Percentiles rank a stretch among this genome's conserved stretches.
Conservation (phyloP, 1,140 invertebrate species). For the Trialeurodes vaporariorum region DNA sequence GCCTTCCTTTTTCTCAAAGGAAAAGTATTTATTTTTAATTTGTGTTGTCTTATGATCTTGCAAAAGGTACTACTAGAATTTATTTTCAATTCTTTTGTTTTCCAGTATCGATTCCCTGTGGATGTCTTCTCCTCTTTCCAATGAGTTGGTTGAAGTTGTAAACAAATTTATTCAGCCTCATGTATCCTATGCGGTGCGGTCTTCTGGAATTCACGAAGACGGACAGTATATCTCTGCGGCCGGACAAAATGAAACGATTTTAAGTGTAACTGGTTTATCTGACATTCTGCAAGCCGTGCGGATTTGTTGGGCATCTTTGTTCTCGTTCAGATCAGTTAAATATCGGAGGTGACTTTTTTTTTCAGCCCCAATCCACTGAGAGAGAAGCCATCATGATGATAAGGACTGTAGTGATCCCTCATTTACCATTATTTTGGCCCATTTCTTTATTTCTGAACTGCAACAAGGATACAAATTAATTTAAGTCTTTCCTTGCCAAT, state of each 20-base stretch:
- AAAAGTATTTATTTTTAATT: too few relatives aligned
- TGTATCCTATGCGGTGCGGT: slow-evolving; percentile 38
- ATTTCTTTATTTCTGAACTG: too few relatives aligned
- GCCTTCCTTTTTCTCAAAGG: too few relatives aligned
- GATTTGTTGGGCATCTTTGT: slow-evolving; percentile 70
- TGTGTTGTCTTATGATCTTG: too few relatives aligned
- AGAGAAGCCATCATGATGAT: too few relatives aligned
- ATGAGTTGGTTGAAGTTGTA: slow-evolving; percentile 8
- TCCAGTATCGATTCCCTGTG: slow-evolving; percentile 3
- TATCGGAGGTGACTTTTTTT: slow-evolving; percentile 53
- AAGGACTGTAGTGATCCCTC: too few relatives aligned
- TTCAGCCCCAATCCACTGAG: too few relatives aligned
- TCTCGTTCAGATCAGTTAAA: slow-evolving; percentile 55
- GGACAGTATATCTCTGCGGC: slow-evolving; percentile 62
- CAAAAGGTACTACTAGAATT: too few relatives aligned
- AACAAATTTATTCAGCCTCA: background rate
- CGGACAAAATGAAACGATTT: slow-evolving; percentile 69
- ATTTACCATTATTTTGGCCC: too few relatives aligned
- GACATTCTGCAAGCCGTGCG: slow-evolving; percentile 46
- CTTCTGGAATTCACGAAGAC: slow-evolving; percentile 64
- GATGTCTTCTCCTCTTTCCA: slow-evolving; percentile 1
- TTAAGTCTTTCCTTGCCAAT: too few relatives aligned
- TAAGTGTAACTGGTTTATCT: slow-evolving; percentile 45
- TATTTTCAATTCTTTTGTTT: too few relatives aligned
- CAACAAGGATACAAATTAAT: too few relatives aligned